Percentiles rank a stretch among this genome's conserved stretches.
phyloP scores from a whole-genome alignment of 1,140 invertebrate species.

The Ridgeia piscesae region DNA sequence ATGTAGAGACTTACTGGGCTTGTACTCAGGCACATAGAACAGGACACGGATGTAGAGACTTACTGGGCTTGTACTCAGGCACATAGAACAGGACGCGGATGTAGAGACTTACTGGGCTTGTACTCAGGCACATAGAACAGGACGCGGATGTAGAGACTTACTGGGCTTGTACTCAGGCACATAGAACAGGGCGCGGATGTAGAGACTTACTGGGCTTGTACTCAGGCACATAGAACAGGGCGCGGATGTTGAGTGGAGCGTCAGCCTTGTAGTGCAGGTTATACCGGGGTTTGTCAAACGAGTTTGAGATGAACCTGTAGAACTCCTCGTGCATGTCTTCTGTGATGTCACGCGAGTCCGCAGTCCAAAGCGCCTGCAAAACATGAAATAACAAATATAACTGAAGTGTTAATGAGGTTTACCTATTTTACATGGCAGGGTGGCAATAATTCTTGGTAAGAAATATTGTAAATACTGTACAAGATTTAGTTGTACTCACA shows the following conservation, averaged over 20 bases:
- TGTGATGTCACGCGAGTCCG: slow-evolving; percentile 85
- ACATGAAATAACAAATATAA: neutral
- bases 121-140: slow-evolving; percentile 91
- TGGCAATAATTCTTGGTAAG: neutral
- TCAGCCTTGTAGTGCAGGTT: slow-evolving; percentile 69
- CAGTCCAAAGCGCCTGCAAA: slow-evolving; percentile 84
- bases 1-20: slow-evolving; percentile 73
- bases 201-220: slow-evolving; percentile 64
- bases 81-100: slow-evolving; percentile 90
- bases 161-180: slow-evolving; percentile 81
- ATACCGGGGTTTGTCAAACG: slow-evolving; percentile 75
- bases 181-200: slow-evolving; percentile 82
- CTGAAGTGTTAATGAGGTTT: neutral
- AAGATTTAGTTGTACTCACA: neutral
- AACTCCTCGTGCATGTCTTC: slow-evolving; percentile 87
- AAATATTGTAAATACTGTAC: neutral
- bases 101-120: slow-evolving; percentile 70
- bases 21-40: slow-evolving; percentile 90
- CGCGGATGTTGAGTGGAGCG: slow-evolving; percentile 86
- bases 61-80: slow-evolving; percentile 76
- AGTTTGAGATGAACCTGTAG: slow-evolving; percentile 78
- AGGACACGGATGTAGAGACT: slow-evolving; percentile 82
- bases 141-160: slow-evolving; percentile 77
- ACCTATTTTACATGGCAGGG: neutral
- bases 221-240: slow-evolving; percentile 90